These are phyloP conservation scores for Idaea straminata DNA, from an alignment of 2,888 invertebrate genomes.

Conservation along the genomic window DNA sequence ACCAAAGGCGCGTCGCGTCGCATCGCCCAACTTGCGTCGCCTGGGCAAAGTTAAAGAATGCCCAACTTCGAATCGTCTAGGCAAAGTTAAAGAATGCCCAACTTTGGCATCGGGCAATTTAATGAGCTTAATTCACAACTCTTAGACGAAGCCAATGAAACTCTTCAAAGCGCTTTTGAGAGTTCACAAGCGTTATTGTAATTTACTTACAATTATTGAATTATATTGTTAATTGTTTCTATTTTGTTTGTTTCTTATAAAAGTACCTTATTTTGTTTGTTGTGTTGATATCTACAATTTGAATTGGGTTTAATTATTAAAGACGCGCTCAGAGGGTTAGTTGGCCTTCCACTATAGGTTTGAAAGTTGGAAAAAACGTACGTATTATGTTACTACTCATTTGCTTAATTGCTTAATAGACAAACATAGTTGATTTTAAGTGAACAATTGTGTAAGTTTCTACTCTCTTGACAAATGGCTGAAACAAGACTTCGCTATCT, in stretches of 20 bases:
- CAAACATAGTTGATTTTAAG: background rate
- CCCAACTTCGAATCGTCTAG: background rate
- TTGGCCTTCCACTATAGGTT: no score
- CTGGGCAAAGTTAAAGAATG: conserved; percentile 1
- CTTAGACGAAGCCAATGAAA: background rate
- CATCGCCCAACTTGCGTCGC: background rate
- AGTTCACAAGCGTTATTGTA: background rate
- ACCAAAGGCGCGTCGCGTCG: background rate
- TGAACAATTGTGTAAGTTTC: background rate
- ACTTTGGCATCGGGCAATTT: background rate
- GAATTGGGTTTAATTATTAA: background rate
- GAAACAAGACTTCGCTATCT: conserved; percentile 1
- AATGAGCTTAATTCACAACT: background rate
- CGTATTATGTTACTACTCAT: no score
- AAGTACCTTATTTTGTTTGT: background rate
- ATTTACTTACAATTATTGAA: background rate
- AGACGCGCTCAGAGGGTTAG: background rate
- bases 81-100: conserved; percentile 1
- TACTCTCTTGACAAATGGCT: background rate
- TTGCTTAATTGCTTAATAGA: no score
- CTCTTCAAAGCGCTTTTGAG: background rate
- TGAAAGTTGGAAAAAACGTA: no score
- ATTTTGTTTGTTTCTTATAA: background rate
- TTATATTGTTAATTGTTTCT: background rate
- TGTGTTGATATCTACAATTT: background rate